phyloP scores from a whole-genome alignment of 35 echinoderm and acorn worm species.

The Acanthaster planci region DNA sequence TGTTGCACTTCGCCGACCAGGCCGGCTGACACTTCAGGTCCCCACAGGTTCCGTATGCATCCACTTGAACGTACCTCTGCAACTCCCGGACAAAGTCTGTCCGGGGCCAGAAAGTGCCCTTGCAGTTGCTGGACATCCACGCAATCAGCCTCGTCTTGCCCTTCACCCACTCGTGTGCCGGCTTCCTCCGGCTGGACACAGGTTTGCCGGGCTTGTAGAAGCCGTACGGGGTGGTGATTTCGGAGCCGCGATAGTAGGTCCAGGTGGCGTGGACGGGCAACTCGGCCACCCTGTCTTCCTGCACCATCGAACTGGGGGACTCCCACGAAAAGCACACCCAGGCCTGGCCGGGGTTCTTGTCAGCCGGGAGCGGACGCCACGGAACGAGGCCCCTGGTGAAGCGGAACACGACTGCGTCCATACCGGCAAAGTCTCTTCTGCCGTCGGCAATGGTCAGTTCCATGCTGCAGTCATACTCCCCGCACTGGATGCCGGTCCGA shows the following conservation, averaged over 20 bases:
- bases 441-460: neutral
- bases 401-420: constrained; percentile 2
- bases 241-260: neutral
- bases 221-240: neutral
- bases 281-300: neutral
- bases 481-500: neutral
- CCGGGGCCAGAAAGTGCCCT: constrained; percentile 38
- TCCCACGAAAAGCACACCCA: neutral
- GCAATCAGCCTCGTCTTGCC: constrained; percentile 36
- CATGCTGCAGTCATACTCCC: neutral
- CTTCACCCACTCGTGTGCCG: constrained; percentile 8
- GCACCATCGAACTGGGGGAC: neutral
- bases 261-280: neutral
- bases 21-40: constrained; percentile 23
- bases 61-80: constrained; percentile 16
- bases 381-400: neutral
- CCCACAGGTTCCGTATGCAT: constrained; percentile 56
- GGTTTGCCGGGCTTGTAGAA: neutral
- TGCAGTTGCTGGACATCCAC: constrained; percentile 58
- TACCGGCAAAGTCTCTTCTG: neutral
- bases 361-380: neutral
- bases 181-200: neutral
- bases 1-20: neutral
- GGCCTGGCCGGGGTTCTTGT: neutral
- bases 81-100: constrained; percentile 46